These are phyloP conservation scores for Leucoptera coffeella DNA, from an alignment of 2,888 invertebrate species.

Conservation along the genomic window DNA sequence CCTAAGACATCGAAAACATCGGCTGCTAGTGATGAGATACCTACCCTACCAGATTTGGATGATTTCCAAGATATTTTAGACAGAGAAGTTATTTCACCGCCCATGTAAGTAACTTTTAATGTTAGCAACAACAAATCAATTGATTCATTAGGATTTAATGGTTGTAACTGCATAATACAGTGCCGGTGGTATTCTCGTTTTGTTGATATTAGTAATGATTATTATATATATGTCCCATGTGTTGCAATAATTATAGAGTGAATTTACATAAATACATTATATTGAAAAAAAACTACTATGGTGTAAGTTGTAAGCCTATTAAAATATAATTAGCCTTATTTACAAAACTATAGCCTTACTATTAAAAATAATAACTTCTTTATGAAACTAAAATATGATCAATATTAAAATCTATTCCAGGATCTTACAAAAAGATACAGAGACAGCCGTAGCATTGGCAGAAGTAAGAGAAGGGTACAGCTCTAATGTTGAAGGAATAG, in stretches of 20 bases:
- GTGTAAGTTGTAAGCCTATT: no score
- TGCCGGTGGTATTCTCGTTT: no score
- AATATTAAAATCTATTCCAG: constrained; percentile 11
- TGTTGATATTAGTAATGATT: no score
- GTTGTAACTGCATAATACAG: no score
- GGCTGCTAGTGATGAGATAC: constrained; percentile 28
- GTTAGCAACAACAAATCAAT: neutral
- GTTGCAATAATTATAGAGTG: no score
- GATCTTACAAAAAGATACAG: constrained; percentile 20
- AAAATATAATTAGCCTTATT: no score
- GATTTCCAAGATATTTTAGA: constrained; percentile 40
- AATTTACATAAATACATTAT: no score
- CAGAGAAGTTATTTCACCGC: constrained; percentile 31
- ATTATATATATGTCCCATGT: no score
- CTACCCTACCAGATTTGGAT: constrained; percentile 43
- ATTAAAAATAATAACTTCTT: no score
- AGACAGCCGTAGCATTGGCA: constrained; percentile 29
- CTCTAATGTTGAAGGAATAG: constrained; percentile 26
- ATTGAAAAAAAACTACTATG: no score
- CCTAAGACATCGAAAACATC: constrained; percentile 36
- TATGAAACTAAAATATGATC: neutral
- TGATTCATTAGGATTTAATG: no score
- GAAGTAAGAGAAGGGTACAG: constrained; percentile 28
- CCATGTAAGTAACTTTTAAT: constrained; percentile 17
- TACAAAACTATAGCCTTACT: no score